phyloP scores from a whole-genome alignment of 92 coral and sea anemone species.

The Palythoa grandiflora region DNA sequence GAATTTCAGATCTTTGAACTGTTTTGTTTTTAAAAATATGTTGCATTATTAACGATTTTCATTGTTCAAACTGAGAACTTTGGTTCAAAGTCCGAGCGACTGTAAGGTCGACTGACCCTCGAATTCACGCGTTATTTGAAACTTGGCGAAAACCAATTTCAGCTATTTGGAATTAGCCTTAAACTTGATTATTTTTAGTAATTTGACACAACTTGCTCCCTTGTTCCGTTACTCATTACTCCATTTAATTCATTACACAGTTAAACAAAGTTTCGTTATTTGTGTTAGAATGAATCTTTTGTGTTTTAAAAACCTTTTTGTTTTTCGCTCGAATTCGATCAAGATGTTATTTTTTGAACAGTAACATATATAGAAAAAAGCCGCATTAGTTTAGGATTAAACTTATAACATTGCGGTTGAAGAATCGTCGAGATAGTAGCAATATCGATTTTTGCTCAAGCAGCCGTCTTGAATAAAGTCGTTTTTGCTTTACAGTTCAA shows the following conservation, averaged over 20 bases:
- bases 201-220: no score
- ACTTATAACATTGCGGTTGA: slow-evolving; percentile 8
- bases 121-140: neutral
- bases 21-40: no score
- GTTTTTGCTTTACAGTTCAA: neutral
- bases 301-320: neutral
- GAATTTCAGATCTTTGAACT: no score
- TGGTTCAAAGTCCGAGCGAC: neutral
- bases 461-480: neutral
- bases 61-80: neutral
- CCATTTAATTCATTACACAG: no score
- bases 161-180: neutral
- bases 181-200: neutral
- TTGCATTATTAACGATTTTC: neutral
- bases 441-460: neutral
- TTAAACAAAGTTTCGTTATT: neutral
- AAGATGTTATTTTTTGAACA: neutral
- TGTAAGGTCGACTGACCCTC: neutral
- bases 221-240: no score
- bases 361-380: slow-evolving; percentile 9
- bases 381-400: slow-evolving; percentile 5
- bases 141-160: neutral
- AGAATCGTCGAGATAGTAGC: neutral
- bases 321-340: neutral
- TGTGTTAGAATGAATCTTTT: neutral